phyloP scores from a whole-genome alignment of 1,140 invertebrate genomes.

The Achatina immaculata region DNA sequence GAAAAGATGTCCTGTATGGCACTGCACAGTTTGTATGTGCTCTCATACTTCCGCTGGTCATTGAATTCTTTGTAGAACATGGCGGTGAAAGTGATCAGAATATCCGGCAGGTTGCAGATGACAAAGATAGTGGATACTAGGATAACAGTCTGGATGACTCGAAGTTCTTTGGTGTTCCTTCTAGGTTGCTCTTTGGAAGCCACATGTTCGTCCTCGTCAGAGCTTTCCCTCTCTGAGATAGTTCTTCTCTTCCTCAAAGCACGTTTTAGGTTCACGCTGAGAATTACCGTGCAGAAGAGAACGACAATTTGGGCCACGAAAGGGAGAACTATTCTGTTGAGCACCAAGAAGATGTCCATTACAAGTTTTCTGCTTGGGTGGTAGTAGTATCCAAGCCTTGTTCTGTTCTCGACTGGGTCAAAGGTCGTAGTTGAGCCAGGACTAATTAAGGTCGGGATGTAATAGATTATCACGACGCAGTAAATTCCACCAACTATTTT shows the following conservation, averaged over 20 bases:
- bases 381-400: conserved; percentile 9
- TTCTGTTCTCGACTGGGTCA: conserved; percentile 7
- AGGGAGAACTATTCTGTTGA: conserved; percentile 19
- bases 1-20: neutral
- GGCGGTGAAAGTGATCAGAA: conserved; percentile 2
- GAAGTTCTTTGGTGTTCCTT: neutral
- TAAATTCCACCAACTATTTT: neutral
- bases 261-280: neutral
- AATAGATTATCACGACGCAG: neutral
- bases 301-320: conserved; percentile 29
- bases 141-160: neutral
- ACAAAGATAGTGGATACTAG: conserved; percentile 5
- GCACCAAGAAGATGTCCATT: neutral
- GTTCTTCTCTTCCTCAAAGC: neutral
- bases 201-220: neutral
- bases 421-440: neutral
- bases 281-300: conserved; percentile 20
- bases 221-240: neutral
- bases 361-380: neutral
- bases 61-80: neutral
- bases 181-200: too few species aligned
- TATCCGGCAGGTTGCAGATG: neutral
- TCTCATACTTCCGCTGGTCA: neutral
- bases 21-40: neutral
- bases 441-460: neutral